A percentile compares a stretch with the other conserved stretches of the same genome.
phyloP scores from a whole-genome alignment of 2,797 vertebrate genomes.

The Hipposideros larvatus region DNA sequence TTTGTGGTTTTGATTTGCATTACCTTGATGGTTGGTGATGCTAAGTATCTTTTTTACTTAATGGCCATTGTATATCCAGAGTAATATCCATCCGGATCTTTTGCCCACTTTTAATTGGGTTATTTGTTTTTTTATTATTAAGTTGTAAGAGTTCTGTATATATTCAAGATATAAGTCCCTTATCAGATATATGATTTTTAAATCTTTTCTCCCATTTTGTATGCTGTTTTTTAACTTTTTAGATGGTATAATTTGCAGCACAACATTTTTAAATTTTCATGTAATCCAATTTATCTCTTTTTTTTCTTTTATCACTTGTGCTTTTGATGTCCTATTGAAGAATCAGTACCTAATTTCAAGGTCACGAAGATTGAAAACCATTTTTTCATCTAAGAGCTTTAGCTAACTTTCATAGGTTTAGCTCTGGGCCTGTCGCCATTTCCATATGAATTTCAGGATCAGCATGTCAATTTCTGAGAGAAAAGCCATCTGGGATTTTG shows the following conservation, averaged over 20 bases:
- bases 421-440: slow-evolving; percentile 10
- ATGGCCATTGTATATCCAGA: background rate
- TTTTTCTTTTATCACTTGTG: slow-evolving; percentile 29
- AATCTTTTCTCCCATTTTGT: slow-evolving; percentile 27
- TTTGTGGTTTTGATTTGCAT: slow-evolving; percentile 37
- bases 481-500: slow-evolving; percentile 15
- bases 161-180: slow-evolving; percentile 36
- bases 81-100: background rate
- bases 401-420: slow-evolving; percentile 31
- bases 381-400: slow-evolving; percentile 9
- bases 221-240: slow-evolving; percentile 48
- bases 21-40: background rate
- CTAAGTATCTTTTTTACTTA: slow-evolving; percentile 29
- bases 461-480: background rate
- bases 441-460: slow-evolving; percentile 1
- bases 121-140: slow-evolving; percentile 28
- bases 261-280: background rate
- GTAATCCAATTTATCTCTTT: background rate
- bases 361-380: background rate
- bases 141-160: background rate
- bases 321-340: background rate
- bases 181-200: slow-evolving; percentile 38
- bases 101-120: background rate
- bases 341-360: slow-evolving; percentile 10
- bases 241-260: background rate